Conservation (phyloP, 2,888 invertebrate species). For the Habroteleia sp. region DNA sequence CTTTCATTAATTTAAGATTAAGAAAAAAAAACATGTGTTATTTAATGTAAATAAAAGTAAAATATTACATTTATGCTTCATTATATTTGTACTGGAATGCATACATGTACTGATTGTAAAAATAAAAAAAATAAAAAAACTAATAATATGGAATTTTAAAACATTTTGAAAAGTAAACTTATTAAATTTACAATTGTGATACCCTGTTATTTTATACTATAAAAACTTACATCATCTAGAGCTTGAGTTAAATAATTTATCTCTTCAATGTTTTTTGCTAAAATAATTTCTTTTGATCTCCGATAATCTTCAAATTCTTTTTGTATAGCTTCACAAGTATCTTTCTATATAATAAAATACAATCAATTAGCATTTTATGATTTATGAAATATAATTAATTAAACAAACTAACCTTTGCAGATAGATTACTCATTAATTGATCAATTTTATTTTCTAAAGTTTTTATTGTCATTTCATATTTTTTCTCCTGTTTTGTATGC, state of each 20-base stretch:
- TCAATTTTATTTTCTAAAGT: slow-evolving; percentile 82
- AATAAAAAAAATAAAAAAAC: no score
- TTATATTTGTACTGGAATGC: no score
- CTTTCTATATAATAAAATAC: slow-evolving; percentile 68
- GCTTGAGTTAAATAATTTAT: slow-evolving; percentile 85
- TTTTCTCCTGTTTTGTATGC: no score
- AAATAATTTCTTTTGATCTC: slow-evolving; percentile 83
- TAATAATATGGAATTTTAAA: no score
- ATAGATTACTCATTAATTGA: slow-evolving; percentile 78
- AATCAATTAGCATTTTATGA: background rate
- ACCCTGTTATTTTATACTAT: slow-evolving; percentile 82
- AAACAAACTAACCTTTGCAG: slow-evolving; percentile 71
- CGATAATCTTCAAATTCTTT: slow-evolving; percentile 82
- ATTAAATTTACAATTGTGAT: slow-evolving; percentile 80
- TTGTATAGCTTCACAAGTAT: slow-evolving; percentile 72
- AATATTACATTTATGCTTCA: no score
- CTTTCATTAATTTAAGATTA: no score
- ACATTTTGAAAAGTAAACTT: slow-evolving; percentile 38
- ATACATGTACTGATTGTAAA: no score
- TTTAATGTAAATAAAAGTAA: no score
- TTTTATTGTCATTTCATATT: slow-evolving; percentile 78
- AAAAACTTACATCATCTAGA: slow-evolving; percentile 82
- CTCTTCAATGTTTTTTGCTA: slow-evolving; percentile 85
- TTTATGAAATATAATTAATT: background rate
- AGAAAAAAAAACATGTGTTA: no score